Conservation (phyloP, 2,888 invertebrate species). For the Pardosa pseudoannulata region DNA sequence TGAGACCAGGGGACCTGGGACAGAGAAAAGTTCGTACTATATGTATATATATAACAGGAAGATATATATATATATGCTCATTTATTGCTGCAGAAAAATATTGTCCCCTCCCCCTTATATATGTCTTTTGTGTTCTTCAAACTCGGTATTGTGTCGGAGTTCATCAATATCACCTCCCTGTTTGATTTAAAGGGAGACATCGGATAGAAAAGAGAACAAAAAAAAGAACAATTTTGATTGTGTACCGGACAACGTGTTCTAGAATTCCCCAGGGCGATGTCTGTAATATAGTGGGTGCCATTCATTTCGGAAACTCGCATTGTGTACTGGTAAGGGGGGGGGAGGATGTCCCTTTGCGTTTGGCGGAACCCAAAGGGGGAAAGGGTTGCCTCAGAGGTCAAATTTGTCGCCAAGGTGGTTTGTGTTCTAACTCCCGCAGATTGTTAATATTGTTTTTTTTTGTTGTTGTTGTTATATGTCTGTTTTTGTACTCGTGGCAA, state of each 20-base stretch:
- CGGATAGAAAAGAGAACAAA: no score
- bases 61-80: background rate
- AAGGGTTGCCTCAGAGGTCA: background rate
- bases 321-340: no score
- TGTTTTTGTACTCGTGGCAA: no score
- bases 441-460: no score
- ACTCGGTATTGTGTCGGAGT: constrained; percentile 30
- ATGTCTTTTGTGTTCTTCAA: constrained; percentile 32
- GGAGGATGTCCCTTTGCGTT: background rate
- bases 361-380: background rate
- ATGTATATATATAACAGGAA: constrained; percentile 24
- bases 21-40: constrained; percentile 50
- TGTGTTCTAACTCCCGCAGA: no score
- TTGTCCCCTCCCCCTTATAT: background rate
- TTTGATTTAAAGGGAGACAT: constrained; percentile 55
- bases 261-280: constrained; percentile 31
- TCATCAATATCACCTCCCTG: constrained; percentile 62
- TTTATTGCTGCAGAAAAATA: background rate
- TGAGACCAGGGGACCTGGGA: constrained; percentile 21
- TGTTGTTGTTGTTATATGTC: no score
- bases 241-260: constrained; percentile 26
- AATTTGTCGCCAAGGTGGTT: background rate
- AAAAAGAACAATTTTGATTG: constrained; percentile 57
- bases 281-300: constrained; percentile 55
- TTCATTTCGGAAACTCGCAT: constrained; percentile 31